Percentiles rank a stretch among this genome's conserved stretches.
phyloP scores from a whole-genome alignment of 37 sponge, comb jelly and placozoan genomes.

The Hormiphora californensis region DNA sequence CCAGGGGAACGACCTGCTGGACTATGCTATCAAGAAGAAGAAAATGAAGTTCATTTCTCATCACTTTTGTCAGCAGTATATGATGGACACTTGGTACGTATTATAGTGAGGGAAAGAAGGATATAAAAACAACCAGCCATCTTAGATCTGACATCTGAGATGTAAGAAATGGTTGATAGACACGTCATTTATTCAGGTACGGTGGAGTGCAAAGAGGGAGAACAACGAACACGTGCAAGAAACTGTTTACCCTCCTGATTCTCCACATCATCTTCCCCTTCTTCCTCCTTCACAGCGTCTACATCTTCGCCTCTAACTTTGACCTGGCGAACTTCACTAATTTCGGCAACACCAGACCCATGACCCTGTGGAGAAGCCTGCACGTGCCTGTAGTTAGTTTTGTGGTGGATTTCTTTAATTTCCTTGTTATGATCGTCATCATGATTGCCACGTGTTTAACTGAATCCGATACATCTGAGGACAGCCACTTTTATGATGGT shows the following conservation, averaged over 20 bases:
- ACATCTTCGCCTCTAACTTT: not conserved
- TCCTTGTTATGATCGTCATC: not conserved
- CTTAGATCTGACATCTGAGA: no score
- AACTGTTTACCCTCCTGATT: not conserved
- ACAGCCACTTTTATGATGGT: no score
- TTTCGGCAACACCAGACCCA: not conserved
- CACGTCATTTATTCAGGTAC: not conserved
- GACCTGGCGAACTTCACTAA: not conserved
- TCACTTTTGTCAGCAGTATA: constrained; percentile 19
- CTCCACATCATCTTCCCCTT: not conserved
- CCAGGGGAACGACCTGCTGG: not conserved
- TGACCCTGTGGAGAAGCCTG: not conserved
- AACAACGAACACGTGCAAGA: not conserved
- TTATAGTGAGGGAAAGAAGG: not conserved
- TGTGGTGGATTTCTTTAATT: not conserved
- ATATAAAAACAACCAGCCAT: no score
- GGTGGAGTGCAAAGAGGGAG: constrained; percentile 10
- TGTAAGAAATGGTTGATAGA: not conserved
- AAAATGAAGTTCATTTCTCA: constrained; percentile 20
- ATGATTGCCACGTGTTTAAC: not conserved
- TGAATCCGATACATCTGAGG: not conserved
- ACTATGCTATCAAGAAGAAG: not conserved
- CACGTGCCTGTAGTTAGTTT: not conserved
- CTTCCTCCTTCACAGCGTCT: not conserved
- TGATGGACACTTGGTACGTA: not conserved